Base-by-base conservation (phyloP, 1,140 invertebrate species). In the Bactericera cockerelli region DNA sequence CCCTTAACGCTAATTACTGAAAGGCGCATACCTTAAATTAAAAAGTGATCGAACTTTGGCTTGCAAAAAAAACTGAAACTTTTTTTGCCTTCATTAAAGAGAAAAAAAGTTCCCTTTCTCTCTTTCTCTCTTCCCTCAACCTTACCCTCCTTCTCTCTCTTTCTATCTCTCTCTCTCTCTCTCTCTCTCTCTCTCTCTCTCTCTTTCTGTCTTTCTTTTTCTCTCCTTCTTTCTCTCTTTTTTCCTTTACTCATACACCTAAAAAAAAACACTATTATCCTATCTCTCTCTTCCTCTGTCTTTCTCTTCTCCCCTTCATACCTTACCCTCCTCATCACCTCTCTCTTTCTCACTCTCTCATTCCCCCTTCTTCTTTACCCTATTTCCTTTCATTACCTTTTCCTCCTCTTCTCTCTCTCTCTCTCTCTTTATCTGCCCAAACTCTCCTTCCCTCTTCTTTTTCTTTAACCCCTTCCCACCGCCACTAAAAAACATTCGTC, bases 61-160 rank as follows among this genome's bases (percentile, higher is more conserved):
- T n/a, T n/a, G n/a, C n/a, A n/a, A n/a, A n/a, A n/a, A n/a, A n/a
- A n/a, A n/a, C n/a, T n/a, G n/a, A n/a, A n/a, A n/a, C n/a, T n/a
- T n/a, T n/a, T n/a, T n/a, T n/a, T n/a, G n/a, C n/a, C n/a, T n/a
- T n/a, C n/a, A n/a, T n/a, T n/a, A 33, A 24, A 68, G 28, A 31
- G 28, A 31, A 13, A 31, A 13, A 13, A 4, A 31, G 68, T 70
- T 69, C 69, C 65, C 66, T 64, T 61, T 64, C 63, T 58, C 60
- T 68, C 64, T 68, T 60, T 63, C 55, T 61, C 59, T 33, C 22
- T 59, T 60, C 49, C 24, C 36, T 31, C 28, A 8, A 8, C 54
- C 28, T 26, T 24, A 55, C 57, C 21, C 36, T 53, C 49, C 14
- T 11, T 53, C 49, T 68, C 61, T 63, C 55, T 61, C 59, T 33